Conservation (phyloP, 2,113 vertebrate genomes). For the Eulemur rufifrons region DNA sequence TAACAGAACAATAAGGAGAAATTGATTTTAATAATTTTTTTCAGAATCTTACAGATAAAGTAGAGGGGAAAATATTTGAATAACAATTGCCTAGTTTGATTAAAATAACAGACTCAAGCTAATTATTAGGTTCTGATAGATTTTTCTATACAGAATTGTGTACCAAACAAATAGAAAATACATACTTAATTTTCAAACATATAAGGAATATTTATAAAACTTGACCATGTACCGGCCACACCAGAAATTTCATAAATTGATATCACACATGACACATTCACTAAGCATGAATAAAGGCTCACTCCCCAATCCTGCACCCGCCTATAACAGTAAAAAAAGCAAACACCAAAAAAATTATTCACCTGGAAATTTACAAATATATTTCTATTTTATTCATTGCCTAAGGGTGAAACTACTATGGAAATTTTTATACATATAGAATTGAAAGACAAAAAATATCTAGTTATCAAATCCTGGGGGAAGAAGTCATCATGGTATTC, state of each 20-base stretch:
- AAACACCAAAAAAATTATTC: background rate
- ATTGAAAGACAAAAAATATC: background rate
- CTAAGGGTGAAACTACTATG: background rate
- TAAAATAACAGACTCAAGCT: background rate
- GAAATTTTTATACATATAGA: conserved; percentile 5
- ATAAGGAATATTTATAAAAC: conserved; percentile 13
- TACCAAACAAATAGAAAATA: background rate
- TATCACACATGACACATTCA: background rate
- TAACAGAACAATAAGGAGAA: background rate
- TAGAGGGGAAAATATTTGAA: background rate
- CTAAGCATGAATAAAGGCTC: background rate
- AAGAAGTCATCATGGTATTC: background rate
- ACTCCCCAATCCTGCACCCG: background rate
- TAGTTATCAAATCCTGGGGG: background rate
- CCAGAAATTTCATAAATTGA: background rate
- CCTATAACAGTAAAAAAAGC: background rate
- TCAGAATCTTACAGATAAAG: background rate
- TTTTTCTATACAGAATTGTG: background rate
- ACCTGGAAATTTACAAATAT: background rate
- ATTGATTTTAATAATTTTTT: background rate
- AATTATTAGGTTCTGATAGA: background rate
- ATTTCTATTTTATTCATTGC: conserved; percentile 7
- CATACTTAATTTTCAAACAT: background rate
- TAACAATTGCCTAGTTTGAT: background rate
- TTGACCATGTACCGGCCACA: background rate